Evolutionary conservation across 2,888 invertebrate species (phyloP), one percentile per base, ranked within the genome.

Genomic region (Resseliella maxima): DNA sequence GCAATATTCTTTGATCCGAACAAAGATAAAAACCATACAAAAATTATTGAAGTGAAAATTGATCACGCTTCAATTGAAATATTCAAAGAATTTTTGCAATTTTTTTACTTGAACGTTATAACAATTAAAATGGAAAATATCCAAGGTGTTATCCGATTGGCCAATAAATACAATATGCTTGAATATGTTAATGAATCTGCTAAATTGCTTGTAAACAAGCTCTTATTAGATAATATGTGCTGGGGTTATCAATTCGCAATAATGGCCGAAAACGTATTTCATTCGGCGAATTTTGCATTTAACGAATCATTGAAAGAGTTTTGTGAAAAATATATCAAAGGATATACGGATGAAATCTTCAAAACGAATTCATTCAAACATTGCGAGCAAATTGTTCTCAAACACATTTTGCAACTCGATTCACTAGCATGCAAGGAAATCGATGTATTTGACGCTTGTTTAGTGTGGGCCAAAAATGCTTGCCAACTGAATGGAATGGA

Each of bases 21-120:
- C 5, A 81, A 31, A 27, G 81, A 27, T 12, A 31, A 18, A 27
- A 12, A 12, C 35, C 3, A n/a, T 27, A 12, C 27, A 3, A 31
- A 81, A 81, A 31, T 81, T 3, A 27, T 18, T n/a, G 81, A 81
- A 12, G 21, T 12, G 31, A 27, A 18, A 2, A 41, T 41, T 41
- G 41, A 41, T 12, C n/a, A n/a, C n/a, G n/a, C n/a, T n/a, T n/a
- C n/a, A n/a, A 5, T 27, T 64, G 64, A n/a, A 24, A 35, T 27
- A 27, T 81, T 81, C 31, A 81, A 81, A 31, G 81, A 81, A 27
- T 81, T 81, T 81, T 2, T 81, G 27, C 81, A 81, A 35, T 81
- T 81, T 81, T 81, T 81, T 12, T 81, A 81, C 27, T 21, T 81
- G 27, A 35, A 81, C 21, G 27, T 2, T 12, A 2, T 81, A 18